Conservation (phyloP, 2,888 invertebrate species). For the Nematopogon swammerdamellus region DNA sequence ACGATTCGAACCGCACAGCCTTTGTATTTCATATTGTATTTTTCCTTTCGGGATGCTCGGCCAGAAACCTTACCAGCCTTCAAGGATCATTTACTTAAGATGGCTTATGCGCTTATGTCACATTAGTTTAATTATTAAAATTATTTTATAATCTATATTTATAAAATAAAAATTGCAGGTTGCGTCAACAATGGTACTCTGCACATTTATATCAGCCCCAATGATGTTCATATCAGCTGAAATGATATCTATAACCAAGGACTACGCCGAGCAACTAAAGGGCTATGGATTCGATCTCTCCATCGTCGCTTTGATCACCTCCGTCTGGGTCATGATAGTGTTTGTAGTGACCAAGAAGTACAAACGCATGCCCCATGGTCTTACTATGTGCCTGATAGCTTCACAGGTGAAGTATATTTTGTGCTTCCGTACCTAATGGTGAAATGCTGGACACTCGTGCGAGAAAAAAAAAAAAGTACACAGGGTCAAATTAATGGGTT, state of each 20-base stretch:
- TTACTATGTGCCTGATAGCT: conserved; percentile 73
- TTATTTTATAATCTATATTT: no score
- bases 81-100: no score
- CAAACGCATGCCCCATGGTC: conserved; percentile 75
- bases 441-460: not conserved
- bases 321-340: conserved; percentile 74
- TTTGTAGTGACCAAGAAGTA: conserved; percentile 73
- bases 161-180: no score
- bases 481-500: no score
- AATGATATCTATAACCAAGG: conserved; percentile 80
- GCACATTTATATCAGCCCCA: conserved; percentile 92
- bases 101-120: no score
- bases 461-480: no score
- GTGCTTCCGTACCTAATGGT: conserved; percentile 2
- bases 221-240: conserved; percentile 94
- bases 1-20: no score
- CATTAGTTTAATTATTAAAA: no score
- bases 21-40: no score
- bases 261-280: conserved; percentile 74
- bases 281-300: conserved; percentile 82
- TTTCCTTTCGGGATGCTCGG: no score
- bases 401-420: conserved; percentile 66
- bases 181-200: conserved; percentile 91
- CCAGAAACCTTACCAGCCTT: no score
- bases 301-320: conserved; percentile 72